phyloP scores from a whole-genome alignment of 2,888 invertebrate species.

The Yponomeuta cagnagella region DNA sequence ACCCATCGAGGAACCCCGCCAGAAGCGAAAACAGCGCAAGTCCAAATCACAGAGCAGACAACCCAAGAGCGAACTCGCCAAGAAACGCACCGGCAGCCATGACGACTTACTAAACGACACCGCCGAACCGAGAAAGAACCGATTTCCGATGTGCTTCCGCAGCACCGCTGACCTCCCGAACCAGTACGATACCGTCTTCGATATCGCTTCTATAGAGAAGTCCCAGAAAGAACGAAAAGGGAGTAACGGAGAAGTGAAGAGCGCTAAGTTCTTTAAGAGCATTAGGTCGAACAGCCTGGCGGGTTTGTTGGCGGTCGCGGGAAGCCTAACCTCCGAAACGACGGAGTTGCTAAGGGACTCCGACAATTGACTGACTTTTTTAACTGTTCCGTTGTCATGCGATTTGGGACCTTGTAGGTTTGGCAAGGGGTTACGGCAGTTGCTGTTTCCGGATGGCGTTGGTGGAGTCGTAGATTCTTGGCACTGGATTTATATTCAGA shows the following conservation, averaged over 20 bases:
- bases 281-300: slow-evolving; percentile 55
- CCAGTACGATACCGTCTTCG: slow-evolving; percentile 75
- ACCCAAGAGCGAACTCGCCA: slow-evolving; percentile 31
- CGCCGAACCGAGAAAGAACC: slow-evolving; percentile 38
- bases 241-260: neutral
- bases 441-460: neutral
- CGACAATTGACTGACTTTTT: slow-evolving; percentile 41
- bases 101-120: slow-evolving; percentile 52
- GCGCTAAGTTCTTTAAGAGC: slow-evolving; percentile 42
- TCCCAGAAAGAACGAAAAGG: slow-evolving; percentile 42
- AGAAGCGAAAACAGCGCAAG: slow-evolving; percentile 32
- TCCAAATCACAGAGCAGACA: slow-evolving; percentile 37
- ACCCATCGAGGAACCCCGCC: slow-evolving; percentile 17
- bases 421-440: neutral
- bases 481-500: too few species aligned
- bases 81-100: slow-evolving; percentile 54
- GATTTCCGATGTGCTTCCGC: slow-evolving; percentile 75
- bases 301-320: slow-evolving; percentile 45
- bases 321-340: slow-evolving; percentile 44
- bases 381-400: neutral
- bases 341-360: slow-evolving; percentile 41
- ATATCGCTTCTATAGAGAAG: slow-evolving; percentile 53
- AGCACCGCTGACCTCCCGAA: slow-evolving; percentile 58
- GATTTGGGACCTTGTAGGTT: neutral
- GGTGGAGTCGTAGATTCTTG: neutral